These are phyloP conservation scores for Malurus alboscapulatus DNA, from an alignment of 2,113 vertebrate species.

Conservation along the genomic window DNA sequence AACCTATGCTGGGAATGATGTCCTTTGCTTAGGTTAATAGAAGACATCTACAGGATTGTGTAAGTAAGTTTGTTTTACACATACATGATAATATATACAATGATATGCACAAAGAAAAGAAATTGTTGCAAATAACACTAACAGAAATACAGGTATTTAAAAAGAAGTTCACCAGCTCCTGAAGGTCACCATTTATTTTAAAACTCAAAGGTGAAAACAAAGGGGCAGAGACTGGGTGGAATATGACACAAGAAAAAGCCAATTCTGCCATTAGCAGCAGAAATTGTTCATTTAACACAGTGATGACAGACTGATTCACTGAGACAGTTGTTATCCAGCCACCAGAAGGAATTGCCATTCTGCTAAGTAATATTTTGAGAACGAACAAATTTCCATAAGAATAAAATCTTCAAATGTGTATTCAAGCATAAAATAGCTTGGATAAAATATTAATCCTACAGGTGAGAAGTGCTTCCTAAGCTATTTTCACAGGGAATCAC, in stretches of 20 bases:
- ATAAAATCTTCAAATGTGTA: neutral
- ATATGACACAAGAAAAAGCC: neutral
- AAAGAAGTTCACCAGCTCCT: neutral
- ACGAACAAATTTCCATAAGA: neutral
- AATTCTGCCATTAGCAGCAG: neutral
- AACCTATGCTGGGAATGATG: conserved; percentile 12
- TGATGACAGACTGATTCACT: neutral
- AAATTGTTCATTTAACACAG: neutral
- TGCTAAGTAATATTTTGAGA: neutral
- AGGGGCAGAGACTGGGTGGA: neutral
- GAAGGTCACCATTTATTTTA: neutral
- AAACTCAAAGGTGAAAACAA: neutral
- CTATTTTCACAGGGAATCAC: neutral
- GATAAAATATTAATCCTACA: conserved; percentile 30
- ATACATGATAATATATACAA: neutral
- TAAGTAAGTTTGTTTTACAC: neutral
- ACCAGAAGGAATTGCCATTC: neutral
- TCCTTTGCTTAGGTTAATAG: conserved; percentile 10
- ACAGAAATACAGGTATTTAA: neutral
- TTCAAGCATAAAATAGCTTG: conserved; percentile 24
- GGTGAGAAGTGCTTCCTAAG: conserved; percentile 17
- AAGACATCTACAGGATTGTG: neutral
- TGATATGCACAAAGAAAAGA: neutral
- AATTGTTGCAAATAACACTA: neutral
- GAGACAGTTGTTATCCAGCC: neutral